phyloP scores from a whole-genome alignment of 2,797 vertebrate genomes.

The Spondyliosoma cantharus region DNA sequence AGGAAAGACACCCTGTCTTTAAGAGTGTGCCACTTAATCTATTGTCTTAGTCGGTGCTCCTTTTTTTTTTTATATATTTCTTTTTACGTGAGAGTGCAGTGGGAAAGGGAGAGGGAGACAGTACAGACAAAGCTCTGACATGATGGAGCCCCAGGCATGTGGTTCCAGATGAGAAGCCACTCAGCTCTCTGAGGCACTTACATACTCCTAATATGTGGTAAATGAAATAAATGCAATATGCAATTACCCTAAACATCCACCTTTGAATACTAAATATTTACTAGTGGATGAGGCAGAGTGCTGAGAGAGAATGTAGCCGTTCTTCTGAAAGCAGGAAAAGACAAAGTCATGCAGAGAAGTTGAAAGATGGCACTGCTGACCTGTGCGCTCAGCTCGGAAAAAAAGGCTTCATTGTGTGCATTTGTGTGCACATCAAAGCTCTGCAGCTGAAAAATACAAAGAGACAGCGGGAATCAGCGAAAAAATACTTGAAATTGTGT shows the following conservation, averaged over 20 bases:
- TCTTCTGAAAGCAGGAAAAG: conserved; percentile 2
- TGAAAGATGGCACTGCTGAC: conserved; percentile 44
- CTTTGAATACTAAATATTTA: not conserved
- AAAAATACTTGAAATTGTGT: conserved; percentile 4
- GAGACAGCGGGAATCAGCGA: conserved; percentile 13
- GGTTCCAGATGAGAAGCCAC: not conserved
- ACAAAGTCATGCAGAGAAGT: conserved; percentile 13
- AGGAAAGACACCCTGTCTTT: conserved; percentile 8
- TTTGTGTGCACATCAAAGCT: conserved; percentile 50
- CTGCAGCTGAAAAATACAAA: conserved; percentile 12
- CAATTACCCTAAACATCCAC: not conserved
- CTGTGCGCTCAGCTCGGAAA: conserved; percentile 38
- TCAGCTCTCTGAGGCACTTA: conserved; percentile 20
- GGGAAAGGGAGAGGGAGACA: conserved; percentile 3
- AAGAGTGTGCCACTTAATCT: conserved; percentile 13
- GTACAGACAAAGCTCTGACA: conserved; percentile 21
- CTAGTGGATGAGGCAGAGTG: not conserved
- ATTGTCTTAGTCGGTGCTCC: conserved; percentile 1
- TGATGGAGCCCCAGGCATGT: conserved; percentile 12
- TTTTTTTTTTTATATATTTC: not conserved
- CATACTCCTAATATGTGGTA: conserved; percentile 2
- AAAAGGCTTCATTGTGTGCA: conserved; percentile 45
- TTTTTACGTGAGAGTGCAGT: conserved; percentile 13
- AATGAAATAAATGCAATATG: conserved; percentile 16
- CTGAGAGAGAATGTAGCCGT: not conserved